These are phyloP conservation scores for Coregonus ussuriensis DNA, from an alignment of 2,797 vertebrate species.

Conservation along the genomic window DNA sequence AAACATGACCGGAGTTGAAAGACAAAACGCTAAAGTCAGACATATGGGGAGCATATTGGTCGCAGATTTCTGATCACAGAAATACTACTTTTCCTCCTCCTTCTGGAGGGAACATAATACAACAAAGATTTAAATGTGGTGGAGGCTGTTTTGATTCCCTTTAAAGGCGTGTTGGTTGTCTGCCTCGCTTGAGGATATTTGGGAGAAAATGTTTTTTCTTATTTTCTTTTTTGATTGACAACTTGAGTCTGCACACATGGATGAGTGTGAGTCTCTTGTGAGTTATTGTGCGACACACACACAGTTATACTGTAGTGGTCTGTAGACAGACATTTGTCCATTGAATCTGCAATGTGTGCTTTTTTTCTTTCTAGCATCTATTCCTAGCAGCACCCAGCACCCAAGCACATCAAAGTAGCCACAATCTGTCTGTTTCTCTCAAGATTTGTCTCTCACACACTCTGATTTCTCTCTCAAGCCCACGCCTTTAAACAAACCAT, in stretches of 20 bases:
- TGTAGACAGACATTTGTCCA: constrained; percentile 58
- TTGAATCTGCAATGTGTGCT: constrained; percentile 31
- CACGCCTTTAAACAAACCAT: constrained; percentile 55
- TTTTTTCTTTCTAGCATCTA: constrained; percentile 65
- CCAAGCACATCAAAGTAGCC: constrained; percentile 70
- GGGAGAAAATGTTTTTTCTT: constrained; percentile 47
- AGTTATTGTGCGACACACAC: constrained; percentile 35
- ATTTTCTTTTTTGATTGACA: constrained; percentile 67
- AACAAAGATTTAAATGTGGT: constrained; percentile 72
- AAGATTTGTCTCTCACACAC: constrained; percentile 66
- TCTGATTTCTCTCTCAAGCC: constrained; percentile 37
- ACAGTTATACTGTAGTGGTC: constrained; percentile 57
- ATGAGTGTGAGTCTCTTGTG: constrained; percentile 53
- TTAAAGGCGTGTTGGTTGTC: constrained; percentile 70
- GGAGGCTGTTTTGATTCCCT: constrained; percentile 68
- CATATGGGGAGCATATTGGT: constrained; percentile 77
- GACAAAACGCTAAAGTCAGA: constrained; percentile 46
- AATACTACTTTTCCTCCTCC: constrained; percentile 41
- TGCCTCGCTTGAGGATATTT: constrained; percentile 48
- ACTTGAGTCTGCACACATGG: constrained; percentile 59
- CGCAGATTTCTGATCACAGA: constrained; percentile 56
- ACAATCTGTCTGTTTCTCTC: constrained; percentile 70
- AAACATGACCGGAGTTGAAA: constrained; percentile 58
- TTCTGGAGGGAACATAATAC: constrained; percentile 54
- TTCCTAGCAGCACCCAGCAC: constrained; percentile 55